Base-by-base conservation (phyloP, 2,113 vertebrate species). In the Haemorhous mexicanus region DNA sequence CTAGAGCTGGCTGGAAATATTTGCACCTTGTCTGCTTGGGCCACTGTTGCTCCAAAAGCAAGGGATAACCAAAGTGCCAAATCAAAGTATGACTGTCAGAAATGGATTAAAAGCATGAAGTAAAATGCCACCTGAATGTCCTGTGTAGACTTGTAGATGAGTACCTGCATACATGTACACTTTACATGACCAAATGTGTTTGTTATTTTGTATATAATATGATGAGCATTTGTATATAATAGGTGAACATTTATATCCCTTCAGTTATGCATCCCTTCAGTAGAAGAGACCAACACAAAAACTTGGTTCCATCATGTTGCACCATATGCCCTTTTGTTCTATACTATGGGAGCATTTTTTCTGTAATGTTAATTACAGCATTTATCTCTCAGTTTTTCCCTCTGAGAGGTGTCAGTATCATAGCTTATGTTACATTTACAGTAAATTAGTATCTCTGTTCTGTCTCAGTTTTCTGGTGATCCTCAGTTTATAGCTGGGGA, bases 391-490 rank as follows among this genome's bases (percentile, higher is more conserved):
- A 50, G 32, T 52, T 66, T 53, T 15, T 84, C 7, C 11, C 13
- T 78, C 33, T 79, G 39, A 64, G 7, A 10, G 4, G 4, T 35
- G 19, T 67, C 69, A 49, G 37, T 19, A 33, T 56, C 69, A 72
- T 5, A 62, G 46, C 3, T 82, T 61, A 53, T 39, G 24, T 55
- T 58, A 58, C 17, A 6, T 68, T 86, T 79, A 62, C 21, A 78
- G 64, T 84, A 91, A 58, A 64, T 52, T 16, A 69, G 55, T 68
- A 22, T 11, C 16, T 50, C 27, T 84, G 22, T 37, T 91, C 58
- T 52, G 33, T 94, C 81, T 97, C 81, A 69, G 22, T 66, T 95
- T 94, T 93, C 69, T 66, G 58, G 61, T 68, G 53, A 79, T 62
- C 21, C 63, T 85, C 50, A 76, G 3, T 58, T 85, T 59, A 47